Evolutionary conservation across 1,140 invertebrate species (phyloP), one percentile per base, ranked within the genome.

Genomic region (Chlorops oryzae): DNA sequence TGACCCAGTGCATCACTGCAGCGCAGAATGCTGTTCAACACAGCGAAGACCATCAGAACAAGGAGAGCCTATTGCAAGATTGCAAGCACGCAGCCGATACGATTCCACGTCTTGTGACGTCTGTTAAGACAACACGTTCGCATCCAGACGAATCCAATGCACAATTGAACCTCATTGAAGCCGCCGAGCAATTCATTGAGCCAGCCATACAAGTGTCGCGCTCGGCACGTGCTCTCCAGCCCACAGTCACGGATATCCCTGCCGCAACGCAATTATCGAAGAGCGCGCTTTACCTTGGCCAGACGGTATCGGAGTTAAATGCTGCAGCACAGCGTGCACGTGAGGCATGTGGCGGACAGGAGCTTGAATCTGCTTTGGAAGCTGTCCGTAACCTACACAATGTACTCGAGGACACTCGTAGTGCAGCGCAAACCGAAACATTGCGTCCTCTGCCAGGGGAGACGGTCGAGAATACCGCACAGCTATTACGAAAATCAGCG

Each of bases 1-100:
- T 91, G 1, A 96, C 91, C 0, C 94, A 97, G 64, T 87, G 92
- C 50, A 88, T 96, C 38, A 83, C 87, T 20, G 86, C 88, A 0
- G 83, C 88, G 1, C 92, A 96, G 53, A 88, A 84, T 48, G 84
- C 82, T 0, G 77, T 76, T 1, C 77, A 78, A 15, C 80, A 90
- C 72, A 73, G 71, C 24, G 65, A 70, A 47, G 68, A 72, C 20
- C 62, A 69, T 45, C 68, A 73, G 54, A 71, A 63, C 17, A 72
- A 72, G 54, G 67, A 73, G 47, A 82, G 87, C 35, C 73, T 97
- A 0, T 74, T 84, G n/a, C 75, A 80, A 37, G 86, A 92, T 57
- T 92, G 90, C 62, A 79, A 81, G 47, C 75, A 78, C 5, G 82
- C 96, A 24, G 81, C 82, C 9, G 86, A 92, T 56, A 83, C 85